Conservation (phyloP, 2,797 vertebrate species). For the Manis pentadactyla region DNA sequence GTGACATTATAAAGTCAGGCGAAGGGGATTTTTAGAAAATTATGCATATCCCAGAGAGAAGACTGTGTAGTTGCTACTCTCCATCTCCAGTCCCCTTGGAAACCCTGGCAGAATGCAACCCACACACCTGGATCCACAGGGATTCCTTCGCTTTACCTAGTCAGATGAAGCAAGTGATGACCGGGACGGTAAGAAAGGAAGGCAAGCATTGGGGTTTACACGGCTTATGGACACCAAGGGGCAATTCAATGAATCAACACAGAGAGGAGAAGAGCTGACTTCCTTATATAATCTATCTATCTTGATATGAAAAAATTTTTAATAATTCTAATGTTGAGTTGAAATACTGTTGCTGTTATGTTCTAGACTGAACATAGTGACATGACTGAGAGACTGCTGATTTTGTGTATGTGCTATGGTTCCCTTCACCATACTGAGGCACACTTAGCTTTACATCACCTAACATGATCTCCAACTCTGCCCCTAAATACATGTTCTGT, state of each 20-base stretch:
- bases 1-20: constrained; percentile 67
- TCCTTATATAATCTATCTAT: constrained; percentile 3
- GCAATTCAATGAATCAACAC: not conserved
- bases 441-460: not conserved
- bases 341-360: not conserved
- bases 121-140: not conserved
- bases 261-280: not conserved
- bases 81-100: not conserved
- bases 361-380: not conserved
- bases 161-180: not conserved
- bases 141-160: not conserved
- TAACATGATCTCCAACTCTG: not conserved
- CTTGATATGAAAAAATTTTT: not conserved
- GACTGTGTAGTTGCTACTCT: not conserved
- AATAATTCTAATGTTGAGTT: not conserved
- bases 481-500: not conserved
- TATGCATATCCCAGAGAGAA: constrained; percentile 20
- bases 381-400: not conserved
- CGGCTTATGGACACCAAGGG: not conserved
- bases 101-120: not conserved
- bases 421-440: not conserved
- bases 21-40: constrained; percentile 71
- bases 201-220: not conserved
- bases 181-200: not conserved
- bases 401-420: not conserved